Conservation (phyloP, 2,113 vertebrate species). For the Pongo pygmaeus region DNA sequence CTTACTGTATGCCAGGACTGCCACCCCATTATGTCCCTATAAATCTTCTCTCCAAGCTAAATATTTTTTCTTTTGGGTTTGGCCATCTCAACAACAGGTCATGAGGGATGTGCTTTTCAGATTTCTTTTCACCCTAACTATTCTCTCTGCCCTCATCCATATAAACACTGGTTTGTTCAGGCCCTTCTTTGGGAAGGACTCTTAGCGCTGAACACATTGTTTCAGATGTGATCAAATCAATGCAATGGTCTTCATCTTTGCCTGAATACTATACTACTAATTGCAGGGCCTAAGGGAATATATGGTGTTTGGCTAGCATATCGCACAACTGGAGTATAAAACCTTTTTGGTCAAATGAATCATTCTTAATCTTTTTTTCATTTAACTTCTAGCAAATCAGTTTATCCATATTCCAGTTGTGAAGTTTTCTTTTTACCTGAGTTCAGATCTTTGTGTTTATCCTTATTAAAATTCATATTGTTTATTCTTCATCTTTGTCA, state of each 20-base stretch:
- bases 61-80: background rate
- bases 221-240: background rate
- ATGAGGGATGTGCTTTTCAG: background rate
- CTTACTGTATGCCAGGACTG: background rate
- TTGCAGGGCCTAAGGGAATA: background rate
- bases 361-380: constrained; percentile 41
- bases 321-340: background rate
- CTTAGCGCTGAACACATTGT: background rate
- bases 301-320: background rate
- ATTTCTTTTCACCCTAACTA: background rate
- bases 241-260: background rate
- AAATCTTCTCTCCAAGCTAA: background rate
- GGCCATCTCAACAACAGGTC: background rate
- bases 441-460: constrained; percentile 23
- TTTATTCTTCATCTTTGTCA: background rate
- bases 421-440: background rate
- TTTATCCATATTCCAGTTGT: background rate
- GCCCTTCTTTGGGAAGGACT: background rate
- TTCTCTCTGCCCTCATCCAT: background rate
- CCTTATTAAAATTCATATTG: background rate
- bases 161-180: background rate
- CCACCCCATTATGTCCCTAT: background rate
- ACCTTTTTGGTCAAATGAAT: constrained; percentile 53
- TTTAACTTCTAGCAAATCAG: constrained; percentile 28
- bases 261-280: background rate